These are phyloP conservation scores for Oostethus manadensis DNA, from an alignment of 2,113 vertebrate genomes.

Conservation along the genomic window DNA sequence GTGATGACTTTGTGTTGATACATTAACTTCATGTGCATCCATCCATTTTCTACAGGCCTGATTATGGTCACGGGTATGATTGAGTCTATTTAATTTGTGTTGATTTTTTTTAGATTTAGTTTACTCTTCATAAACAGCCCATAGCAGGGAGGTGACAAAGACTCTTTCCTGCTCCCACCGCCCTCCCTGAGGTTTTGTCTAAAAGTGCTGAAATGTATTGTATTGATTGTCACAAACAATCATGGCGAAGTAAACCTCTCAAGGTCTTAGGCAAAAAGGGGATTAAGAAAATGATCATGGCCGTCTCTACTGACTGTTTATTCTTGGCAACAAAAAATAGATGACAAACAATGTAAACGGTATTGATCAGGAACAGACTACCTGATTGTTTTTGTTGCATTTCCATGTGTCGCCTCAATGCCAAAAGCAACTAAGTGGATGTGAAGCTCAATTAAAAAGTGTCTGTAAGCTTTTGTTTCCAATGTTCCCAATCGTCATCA, in stretches of 20 bases:
- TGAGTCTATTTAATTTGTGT: constrained; percentile 1
- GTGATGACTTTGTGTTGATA: no score
- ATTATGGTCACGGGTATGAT: no score
- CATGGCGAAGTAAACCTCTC: constrained; percentile 67
- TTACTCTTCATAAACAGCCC: constrained; percentile 37
- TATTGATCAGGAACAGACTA: constrained; percentile 58
- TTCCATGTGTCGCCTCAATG: constrained; percentile 58
- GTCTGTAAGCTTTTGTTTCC: constrained; percentile 63
- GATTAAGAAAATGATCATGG: constrained; percentile 66
- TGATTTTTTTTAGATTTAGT: constrained; percentile 44
- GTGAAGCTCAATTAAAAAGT: constrained; percentile 57
- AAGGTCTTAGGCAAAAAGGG: constrained; percentile 62
- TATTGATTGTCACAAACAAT: constrained; percentile 67
- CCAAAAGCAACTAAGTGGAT: constrained; percentile 49
- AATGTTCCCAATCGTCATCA: constrained; percentile 64
- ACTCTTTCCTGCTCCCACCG: constrained; percentile 22
- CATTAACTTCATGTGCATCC: no score
- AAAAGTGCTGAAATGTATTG: constrained; percentile 60
- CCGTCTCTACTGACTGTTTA: constrained; percentile 40
- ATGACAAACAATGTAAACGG: constrained; percentile 56
- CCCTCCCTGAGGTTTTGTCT: neutral
- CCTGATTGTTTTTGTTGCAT: constrained; percentile 55
- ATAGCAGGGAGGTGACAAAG: constrained; percentile 21
- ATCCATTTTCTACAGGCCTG: no score
- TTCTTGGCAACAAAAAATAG: constrained; percentile 42